Base-by-base conservation (phyloP, 1,140 invertebrate genomes). In the Sipha flava region DNA sequence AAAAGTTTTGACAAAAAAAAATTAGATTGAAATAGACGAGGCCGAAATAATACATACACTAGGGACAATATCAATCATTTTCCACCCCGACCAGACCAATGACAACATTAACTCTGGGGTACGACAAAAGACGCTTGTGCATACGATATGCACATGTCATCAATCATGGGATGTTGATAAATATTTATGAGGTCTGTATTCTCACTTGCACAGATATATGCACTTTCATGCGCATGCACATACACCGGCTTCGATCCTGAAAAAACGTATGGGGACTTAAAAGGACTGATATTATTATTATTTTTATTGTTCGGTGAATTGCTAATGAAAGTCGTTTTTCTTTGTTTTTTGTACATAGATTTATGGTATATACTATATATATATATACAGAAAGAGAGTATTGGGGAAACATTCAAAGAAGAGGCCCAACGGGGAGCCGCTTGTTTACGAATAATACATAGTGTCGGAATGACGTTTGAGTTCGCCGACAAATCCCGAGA, bases 91-190 rank as follows among this genome's bases (percentile, higher is more conserved):
- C 52, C 31, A 9, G 52, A 75, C 49, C 52, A 59, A 77, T 59
- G 52, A 77, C 52, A 59, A 77, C 73, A 77, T 77, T 77, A 77
- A 59, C 73, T 59, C 73, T n/a, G 21, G 31, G 23, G 73, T 43
- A 43, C 47, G 49, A 77, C 43, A 37, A n/a, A 57, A 59, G 47
- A 75, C 47, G 70, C 0, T 34, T 9, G 31, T 26, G 21, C 34
- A 54, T 73, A 73, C 47, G 45, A 73, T 73, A 54, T 54, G 10
- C 10, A 52, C 34, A 4, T 59, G 34, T 77, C 52, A 77, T 77
- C 73, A 77, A 77, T 77, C 73, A 77, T 29, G 34, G 5, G 1
- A 43, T 57, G 21, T 77, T 77, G 73, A 77, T 77, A 77, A 77
- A 77, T 77, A 77, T 77, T 59, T 77, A 77, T 77, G 73, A 77